Evolutionary conservation across 2,888 invertebrate genomes (phyloP), one percentile per base, ranked within the genome.

Genomic region (Nemurella pictetii): DNA sequence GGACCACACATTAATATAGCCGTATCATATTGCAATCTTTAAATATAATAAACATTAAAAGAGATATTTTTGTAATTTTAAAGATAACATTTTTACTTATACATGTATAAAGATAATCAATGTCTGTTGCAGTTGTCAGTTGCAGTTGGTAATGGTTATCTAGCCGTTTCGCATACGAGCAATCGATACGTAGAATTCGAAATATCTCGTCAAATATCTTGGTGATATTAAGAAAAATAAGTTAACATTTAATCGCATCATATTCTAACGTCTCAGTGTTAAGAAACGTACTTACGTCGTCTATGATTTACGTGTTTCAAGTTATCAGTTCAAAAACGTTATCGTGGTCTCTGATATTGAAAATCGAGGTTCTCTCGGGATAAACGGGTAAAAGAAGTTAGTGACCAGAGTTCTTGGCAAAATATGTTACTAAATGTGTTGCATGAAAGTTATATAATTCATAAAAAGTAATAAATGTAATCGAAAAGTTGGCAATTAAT

Each of bases 361-460:
- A 86, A 85, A 86, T 87, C 85, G 86, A 86, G 86, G 85, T 86
- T 84, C 83, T 84, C 86, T 86, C 87, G 87, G 87, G 85, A 83
- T 84, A 87, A 86, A 87, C 87, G 87, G 87, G 87, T 87, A 87
- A 84, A 86, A 85, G 85, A 86, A 83, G 85, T 86, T 86, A 86
- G 86, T 85, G 84, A 80, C n/a, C 80, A 25, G 80, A 80, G 30
- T 35, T 26, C 26, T 35, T 30, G 26, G 36, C 29, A 28, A 80
- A 55, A 55, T 55, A 55, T 55, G 55, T 55, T 55, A 55, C 9
- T 55, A 55, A 55, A 55, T 55, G 55, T 55, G 20, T 55, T 55
- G 55, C 55, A 55, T 55, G 12, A 20, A 55, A 12, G 20, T 55
- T 55, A 20, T 55, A 12, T 55, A 55, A 15, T 20, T 55, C 12